Conservation (phyloP, 2,113 vertebrate genomes). For the Furnarius figulus region DNA sequence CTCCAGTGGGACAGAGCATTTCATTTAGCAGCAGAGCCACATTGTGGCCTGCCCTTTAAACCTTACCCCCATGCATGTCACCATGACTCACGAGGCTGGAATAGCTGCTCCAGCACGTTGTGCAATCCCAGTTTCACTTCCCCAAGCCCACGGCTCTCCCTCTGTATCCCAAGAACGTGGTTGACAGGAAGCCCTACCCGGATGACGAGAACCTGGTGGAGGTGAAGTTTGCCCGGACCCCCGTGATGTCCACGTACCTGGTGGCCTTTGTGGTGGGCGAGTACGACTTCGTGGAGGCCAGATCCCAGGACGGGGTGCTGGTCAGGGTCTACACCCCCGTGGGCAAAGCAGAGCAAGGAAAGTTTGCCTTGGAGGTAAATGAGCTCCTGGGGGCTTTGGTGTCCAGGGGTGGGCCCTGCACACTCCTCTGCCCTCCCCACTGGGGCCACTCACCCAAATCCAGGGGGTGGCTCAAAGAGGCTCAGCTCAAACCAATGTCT, state of each 20-base stretch:
- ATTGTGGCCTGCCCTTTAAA: neutral
- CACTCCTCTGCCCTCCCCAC: neutral
- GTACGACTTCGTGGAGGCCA: slow-evolving; percentile 94
- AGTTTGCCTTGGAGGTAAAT: slow-evolving; percentile 96
- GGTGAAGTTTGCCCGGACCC: slow-evolving; percentile 92
- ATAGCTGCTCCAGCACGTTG: too few species aligned
- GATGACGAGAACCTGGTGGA: slow-evolving; percentile 92
- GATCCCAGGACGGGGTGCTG: slow-evolving; percentile 88
- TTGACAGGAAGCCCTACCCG: slow-evolving; percentile 89
- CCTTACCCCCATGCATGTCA: neutral
- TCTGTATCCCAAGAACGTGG: slow-evolving; percentile 77
- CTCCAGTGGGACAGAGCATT: neutral
- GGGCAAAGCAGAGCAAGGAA: slow-evolving; percentile 95
- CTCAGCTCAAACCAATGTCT: neutral
- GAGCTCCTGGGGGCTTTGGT: neutral
- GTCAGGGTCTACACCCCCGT: slow-evolving; percentile 96
- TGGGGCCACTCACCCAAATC: neutral
- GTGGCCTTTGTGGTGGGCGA: slow-evolving; percentile 98
- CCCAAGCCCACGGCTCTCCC: neutral
- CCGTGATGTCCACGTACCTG: slow-evolving; percentile 96
- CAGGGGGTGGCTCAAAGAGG: rapidly evolving
- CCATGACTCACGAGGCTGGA: neutral
- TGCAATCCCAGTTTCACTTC: neutral
- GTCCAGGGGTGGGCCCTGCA: neutral
- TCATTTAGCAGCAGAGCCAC: neutral